A percentile compares a stretch with the other conserved stretches of the same genome.
These are phyloP conservation scores for Halcyon chelicuti DNA, from an alignment of 2,797 vertebrate genomes.

Conservation along the genomic window DNA sequence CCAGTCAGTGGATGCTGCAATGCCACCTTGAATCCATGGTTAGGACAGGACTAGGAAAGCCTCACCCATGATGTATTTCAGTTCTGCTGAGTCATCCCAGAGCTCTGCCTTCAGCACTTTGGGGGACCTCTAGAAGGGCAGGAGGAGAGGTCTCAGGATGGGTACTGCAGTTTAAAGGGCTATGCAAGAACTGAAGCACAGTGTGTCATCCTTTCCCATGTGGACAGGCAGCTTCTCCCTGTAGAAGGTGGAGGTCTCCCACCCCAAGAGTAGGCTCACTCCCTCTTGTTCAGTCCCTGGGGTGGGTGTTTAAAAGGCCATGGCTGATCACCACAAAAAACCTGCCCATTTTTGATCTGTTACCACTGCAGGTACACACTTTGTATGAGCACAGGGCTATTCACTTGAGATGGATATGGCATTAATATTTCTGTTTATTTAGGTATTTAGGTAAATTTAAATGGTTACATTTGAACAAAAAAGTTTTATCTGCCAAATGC, in stretches of 20 bases:
- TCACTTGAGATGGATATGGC: neutral
- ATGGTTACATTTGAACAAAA: neutral
- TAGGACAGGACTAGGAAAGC: neutral
- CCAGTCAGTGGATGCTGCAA: neutral
- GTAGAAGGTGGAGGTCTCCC: neutral
- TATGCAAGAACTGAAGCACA: neutral
- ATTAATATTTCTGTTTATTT: conserved; percentile 16
- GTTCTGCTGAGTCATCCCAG: neutral
- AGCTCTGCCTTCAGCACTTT: neutral
- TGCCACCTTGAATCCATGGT: neutral
- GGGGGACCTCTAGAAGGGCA: neutral
- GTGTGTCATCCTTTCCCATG: neutral
- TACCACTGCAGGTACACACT: neutral
- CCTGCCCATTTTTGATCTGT: neutral
- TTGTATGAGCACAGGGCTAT: neutral
- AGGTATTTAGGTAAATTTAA: neutral
- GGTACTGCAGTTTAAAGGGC: neutral
- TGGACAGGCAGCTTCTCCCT: neutral
- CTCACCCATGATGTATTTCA: neutral
- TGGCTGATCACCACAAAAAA: neutral
- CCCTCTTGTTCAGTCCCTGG: fast-evolving
- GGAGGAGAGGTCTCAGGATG: neutral
- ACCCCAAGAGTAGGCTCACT: neutral
- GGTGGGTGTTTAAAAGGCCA: neutral
- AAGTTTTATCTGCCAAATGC: neutral